Evolutionary conservation across 2,888 invertebrate species (phyloP), one percentile per base, ranked within the genome.

Genomic region (Lacanobia wlatinum): DNA sequence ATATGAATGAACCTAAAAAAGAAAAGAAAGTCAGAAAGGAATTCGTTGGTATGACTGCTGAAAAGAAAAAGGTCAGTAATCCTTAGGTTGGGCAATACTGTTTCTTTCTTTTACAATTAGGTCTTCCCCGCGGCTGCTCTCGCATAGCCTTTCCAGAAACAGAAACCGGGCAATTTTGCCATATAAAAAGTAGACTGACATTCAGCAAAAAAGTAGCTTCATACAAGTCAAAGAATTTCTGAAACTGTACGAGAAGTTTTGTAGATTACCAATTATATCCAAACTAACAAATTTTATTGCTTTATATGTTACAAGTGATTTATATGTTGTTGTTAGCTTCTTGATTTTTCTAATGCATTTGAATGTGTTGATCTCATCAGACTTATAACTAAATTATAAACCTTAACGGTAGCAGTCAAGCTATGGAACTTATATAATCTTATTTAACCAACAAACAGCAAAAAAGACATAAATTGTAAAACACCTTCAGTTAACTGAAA

Each of bases 21-120:
- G 94, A 94, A 64, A 95, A 96, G 89, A 96, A 96, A 76, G 74
- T 74, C 0, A 91, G 90, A 68, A 94, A 94, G 64, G 95, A 94
- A 81, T 97, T 96, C 65, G 96, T 97, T 23, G 97, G 97, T 2
- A 92, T 97, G 87, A 97, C 96, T 1, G 95, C 96, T 7, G 96
- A 96, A 71, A 93, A 93, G 85, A 96, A 96, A 84, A 96, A 96
- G 95, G 96, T 96, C 86, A 53, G 48, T 66, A n/a, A 4, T 16
- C 21, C 16, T 53, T 53, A 7, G 5, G 28, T 28, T 28, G 3
- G 43, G 14, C 5, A 4, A 18, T 28, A 46, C 4, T 14, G 5
- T 46, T 72, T 53, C 6, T 28, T 43, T 50, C n/a, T 9, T 8
- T 23, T 14, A 53, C 23, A 53, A 23, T 1, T 40, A 12, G 12